Evolutionary conservation across 2,888 invertebrate species (phyloP).

Genomic region (Rhynchonema sp.): DNA sequence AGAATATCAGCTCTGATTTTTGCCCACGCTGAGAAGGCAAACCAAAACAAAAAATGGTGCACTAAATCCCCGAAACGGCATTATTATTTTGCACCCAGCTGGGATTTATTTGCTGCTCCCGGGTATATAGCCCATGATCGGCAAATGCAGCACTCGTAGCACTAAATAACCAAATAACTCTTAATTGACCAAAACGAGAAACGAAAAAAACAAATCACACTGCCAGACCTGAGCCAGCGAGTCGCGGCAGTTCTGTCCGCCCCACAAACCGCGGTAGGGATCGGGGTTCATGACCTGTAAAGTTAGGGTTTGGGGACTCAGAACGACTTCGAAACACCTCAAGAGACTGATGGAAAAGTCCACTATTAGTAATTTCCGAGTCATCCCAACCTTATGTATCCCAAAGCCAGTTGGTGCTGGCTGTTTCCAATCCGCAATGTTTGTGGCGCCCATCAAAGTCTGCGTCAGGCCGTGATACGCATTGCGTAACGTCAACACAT

Average conservation of each 20-base stretch:
- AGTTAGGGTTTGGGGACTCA: too few relatives aligned
- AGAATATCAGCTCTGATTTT: too few relatives aligned
- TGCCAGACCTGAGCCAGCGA: slow-evolving; percentile 41
- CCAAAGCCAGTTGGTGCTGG: slow-evolving; percentile 12
- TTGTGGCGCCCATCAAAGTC: slow-evolving; percentile 58
- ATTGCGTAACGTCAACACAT: slow-evolving; percentile 61
- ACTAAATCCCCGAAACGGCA: too few relatives aligned
- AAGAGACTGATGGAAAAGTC: too few relatives aligned
- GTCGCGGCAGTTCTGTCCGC: slow-evolving; percentile 66
- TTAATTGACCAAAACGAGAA: slow-evolving; percentile 25
- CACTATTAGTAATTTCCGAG: too few relatives aligned
- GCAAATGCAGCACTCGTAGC: too few relatives aligned
- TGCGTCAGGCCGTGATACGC: slow-evolving; percentile 80
- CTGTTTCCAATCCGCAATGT: slow-evolving; percentile 56
- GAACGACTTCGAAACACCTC: too few relatives aligned
- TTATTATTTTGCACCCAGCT: too few relatives aligned
- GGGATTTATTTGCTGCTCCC: slow-evolving; percentile 29
- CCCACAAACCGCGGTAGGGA: slow-evolving; percentile 72
- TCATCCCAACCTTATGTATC: not conserved
- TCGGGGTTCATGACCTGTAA: slow-evolving; percentile 67
- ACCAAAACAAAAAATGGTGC: too few relatives aligned
- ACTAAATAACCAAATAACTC: not conserved
- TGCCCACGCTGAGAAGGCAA: too few relatives aligned
- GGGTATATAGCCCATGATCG: too few relatives aligned
- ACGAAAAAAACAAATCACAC: not conserved